A percentile compares a stretch with the other conserved stretches of the same genome.
These are phyloP conservation scores for Leptinotarsa lineolata DNA, from an alignment of 1,140 invertebrate genomes.

Conservation along the genomic window DNA sequence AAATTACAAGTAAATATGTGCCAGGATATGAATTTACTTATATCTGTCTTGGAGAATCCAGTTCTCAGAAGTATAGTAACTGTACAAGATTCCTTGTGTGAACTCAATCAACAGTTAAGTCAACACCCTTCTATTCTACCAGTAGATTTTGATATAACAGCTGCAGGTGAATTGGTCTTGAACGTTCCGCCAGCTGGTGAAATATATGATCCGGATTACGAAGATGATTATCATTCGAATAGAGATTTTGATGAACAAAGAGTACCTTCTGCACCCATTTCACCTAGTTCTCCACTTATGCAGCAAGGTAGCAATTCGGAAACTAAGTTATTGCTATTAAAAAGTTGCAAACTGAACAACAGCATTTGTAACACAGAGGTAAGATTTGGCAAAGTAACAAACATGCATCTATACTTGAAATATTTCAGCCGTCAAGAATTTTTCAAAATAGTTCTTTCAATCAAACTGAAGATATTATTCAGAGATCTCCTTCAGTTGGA, in stretches of 20 bases:
- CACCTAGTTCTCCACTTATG: constrained; percentile 59
- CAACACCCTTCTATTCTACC: constrained; percentile 91
- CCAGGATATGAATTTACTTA: constrained; percentile 84
- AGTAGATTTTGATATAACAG: constrained; percentile 87
- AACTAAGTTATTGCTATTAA: constrained; percentile 88
- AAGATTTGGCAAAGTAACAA: constrained; percentile 19
- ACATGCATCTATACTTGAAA: constrained; percentile 5
- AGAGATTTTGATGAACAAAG: constrained; percentile 63
- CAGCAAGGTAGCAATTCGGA: constrained; percentile 68
- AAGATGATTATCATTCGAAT: constrained; percentile 47
- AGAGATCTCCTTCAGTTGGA: constrained; percentile 69
- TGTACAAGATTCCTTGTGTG: constrained; percentile 83
- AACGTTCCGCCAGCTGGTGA: constrained; percentile 61
- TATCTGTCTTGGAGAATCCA: constrained; percentile 88
- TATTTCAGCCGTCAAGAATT: constrained; percentile 74
- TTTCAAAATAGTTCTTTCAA: constrained; percentile 78
- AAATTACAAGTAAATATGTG: constrained; percentile 74
- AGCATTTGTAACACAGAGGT: constrained; percentile 83
- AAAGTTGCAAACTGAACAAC: constrained; percentile 81
- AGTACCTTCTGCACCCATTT: constrained; percentile 63
- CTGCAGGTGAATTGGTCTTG: constrained; percentile 69
- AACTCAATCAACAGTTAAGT: constrained; percentile 78
- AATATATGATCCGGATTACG: constrained; percentile 58
- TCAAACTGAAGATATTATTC: constrained; percentile 57
- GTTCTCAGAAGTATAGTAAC: constrained; percentile 90